Base-by-base conservation (phyloP, 2,888 invertebrate genomes). In the Cotesia congregata region DNA sequence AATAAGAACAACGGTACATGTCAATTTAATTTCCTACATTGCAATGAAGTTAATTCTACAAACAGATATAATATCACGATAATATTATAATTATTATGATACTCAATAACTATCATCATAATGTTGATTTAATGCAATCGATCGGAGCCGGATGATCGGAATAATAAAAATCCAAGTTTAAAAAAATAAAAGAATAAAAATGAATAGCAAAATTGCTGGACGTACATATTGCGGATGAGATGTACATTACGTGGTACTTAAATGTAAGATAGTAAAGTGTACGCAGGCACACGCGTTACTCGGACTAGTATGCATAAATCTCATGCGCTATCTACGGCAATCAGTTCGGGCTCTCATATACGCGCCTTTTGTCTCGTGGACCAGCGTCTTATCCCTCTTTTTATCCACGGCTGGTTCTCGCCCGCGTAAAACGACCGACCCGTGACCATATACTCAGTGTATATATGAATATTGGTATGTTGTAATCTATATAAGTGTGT, bases 291-390 rank as follows among this genome's bases (percentile, higher is more conserved):
- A 30, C 65, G 65, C 65, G 38, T 65, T 65, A 30, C 65, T 9
- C 7, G 30, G 77, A 81, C 81, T 80, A 80, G 81, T 81, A 80
- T 79, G 77, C 80, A 81, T 81, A 81, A 81, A 81, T 81, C 81
- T 80, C 73, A 62, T 76, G 74, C 74, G 77, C 74, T 81, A 80
- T 80, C 80, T 71, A 61, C 62, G 41, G 75, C 74, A 78, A 81
- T 81, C 81, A 76, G 73, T 75, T 72, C 75, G 78, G 60, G 77
- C 77, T 77, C 77, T 80, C 76, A 68, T 77, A 77, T 74, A 65
- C 60, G 73, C 73, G 76, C 70, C 78, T 81, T 81, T 81, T 80
- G 81, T 81, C 80, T 80, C 76, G 78, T 74, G 78, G 74, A 72
- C 75, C 78, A 65, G 73, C 67, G 69, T 67, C 67, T 72, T 75